phyloP scores from a whole-genome alignment of 2,113 vertebrate genomes.

The Turdus rufiventris region DNA sequence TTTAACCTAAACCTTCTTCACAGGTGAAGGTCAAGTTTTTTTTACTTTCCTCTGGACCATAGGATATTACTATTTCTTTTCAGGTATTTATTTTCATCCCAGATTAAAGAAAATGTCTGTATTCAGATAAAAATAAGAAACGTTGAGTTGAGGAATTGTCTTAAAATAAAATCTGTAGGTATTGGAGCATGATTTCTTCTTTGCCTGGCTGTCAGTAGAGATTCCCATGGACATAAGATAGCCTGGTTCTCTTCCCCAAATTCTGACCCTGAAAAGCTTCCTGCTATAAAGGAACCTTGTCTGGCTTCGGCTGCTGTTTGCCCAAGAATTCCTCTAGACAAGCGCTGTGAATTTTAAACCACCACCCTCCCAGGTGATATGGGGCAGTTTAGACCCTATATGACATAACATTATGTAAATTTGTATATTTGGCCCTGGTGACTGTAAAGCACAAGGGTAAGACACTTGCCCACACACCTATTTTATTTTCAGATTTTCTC shows the following conservation, averaged over 20 bases:
- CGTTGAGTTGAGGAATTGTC: not conserved
- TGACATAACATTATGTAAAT: not conserved
- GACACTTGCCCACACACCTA: not conserved
- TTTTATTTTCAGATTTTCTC: not conserved
- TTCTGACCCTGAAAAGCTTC: not conserved
- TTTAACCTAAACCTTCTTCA: not conserved
- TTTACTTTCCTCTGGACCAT: not conserved
- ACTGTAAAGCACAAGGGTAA: not conserved
- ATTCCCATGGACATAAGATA: not conserved
- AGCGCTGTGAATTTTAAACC: not conserved
- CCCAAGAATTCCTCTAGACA: not conserved
- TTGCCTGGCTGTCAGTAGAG: not conserved
- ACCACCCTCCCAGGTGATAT: not conserved
- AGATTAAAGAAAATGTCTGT: not conserved
- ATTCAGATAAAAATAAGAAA: not conserved
- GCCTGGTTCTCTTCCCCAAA: not conserved
- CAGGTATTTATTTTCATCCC: not conserved
- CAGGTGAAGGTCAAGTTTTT: not conserved
- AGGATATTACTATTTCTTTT: not conserved
- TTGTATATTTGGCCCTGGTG: not conserved
- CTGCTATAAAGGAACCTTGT: not conserved
- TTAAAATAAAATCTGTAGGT: not conserved
- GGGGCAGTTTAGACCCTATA: not conserved
- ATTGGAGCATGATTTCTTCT: not conserved
- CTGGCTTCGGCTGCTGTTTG: not conserved